Base-by-base conservation (phyloP, 1,140 invertebrate genomes). In the Caenorhabditis inopinata region DNA sequence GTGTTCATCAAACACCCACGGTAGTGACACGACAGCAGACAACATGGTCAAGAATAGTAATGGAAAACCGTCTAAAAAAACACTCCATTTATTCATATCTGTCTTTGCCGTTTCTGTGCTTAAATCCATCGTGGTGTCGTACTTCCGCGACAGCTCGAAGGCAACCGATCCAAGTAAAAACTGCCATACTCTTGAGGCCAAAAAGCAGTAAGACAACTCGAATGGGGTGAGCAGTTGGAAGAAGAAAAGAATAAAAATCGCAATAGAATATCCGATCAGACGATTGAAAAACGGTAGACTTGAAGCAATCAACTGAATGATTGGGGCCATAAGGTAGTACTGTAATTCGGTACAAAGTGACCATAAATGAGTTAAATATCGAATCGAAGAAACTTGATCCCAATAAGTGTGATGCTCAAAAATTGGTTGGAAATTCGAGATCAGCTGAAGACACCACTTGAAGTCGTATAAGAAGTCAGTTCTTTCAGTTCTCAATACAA, bases 321-420 rank as follows among this genome's bases (percentile, higher is more conserved):
- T 38, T 18, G 76, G 76, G 4, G 47, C 76, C 14, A 77, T 53
- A 2, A 77, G 48, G 18, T 77, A 77, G 32, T 49, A 77, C 48
- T 77, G 76, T 29, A 77, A 16, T n/a, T 77, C 76, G 1, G 53
- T 42, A 12, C 38, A n/a, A 3, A 77, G 48, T 2, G 76, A 77
- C 76, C 76, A 77, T 3, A 58, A 18, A 51, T 77, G 76, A 18
- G 48, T 42, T 1, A 68, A 25, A 42, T 16, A 68, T 9, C 58
- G 58, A 42, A 68, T 68, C 23, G 58, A n/a, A 12, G 58, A 68
- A 18, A 68, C 32, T 68, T 68, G 58, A 68, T 68, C 58, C 58
- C 58, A 68, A 21, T 68, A 68, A 1, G 58, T 18, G 2, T 68
- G 29, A 68, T 68, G 58, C 12, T 68, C 58, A 21, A 68, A 68